Conservation (phyloP, 2,113 vertebrate genomes). For the Lethenteron camtschaticum region DNA sequence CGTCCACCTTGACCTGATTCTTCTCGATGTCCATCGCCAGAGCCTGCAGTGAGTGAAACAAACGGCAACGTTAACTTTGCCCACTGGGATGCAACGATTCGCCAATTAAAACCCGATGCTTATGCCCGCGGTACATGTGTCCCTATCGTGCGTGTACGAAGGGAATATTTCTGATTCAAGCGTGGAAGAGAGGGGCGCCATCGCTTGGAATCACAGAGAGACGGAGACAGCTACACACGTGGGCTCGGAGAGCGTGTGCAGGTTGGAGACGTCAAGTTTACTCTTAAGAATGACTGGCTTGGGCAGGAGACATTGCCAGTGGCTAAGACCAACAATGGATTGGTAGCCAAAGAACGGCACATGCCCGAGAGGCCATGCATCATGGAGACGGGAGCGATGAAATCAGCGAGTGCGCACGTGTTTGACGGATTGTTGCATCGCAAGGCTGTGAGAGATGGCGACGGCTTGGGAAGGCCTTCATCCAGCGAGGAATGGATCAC, state of each 20-base stretch:
- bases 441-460: not conserved
- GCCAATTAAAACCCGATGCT: not conserved
- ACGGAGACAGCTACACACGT: not conserved
- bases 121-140: not conserved
- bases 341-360: too few relatives aligned
- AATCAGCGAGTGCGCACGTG: not conserved
- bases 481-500: too few relatives aligned
- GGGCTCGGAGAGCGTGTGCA: too few relatives aligned
- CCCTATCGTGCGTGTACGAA: not conserved
- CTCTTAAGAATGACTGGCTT: too few relatives aligned
- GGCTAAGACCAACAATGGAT: too few relatives aligned
- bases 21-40: conserved; percentile 80
- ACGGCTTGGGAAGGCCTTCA: too few relatives aligned
- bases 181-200: not conserved
- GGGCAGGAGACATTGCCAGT: too few relatives aligned
- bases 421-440: not conserved
- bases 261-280: too few relatives aligned
- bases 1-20: conserved; percentile 75
- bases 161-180: not conserved
- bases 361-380: too few relatives aligned
- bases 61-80: not conserved
- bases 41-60: conserved; percentile 27
- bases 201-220: not conserved
- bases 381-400: too few relatives aligned
- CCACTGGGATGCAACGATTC: not conserved